Evolutionary conservation across 1,140 invertebrate genomes (phyloP).

Genomic region (Bombus ignitus): DNA sequence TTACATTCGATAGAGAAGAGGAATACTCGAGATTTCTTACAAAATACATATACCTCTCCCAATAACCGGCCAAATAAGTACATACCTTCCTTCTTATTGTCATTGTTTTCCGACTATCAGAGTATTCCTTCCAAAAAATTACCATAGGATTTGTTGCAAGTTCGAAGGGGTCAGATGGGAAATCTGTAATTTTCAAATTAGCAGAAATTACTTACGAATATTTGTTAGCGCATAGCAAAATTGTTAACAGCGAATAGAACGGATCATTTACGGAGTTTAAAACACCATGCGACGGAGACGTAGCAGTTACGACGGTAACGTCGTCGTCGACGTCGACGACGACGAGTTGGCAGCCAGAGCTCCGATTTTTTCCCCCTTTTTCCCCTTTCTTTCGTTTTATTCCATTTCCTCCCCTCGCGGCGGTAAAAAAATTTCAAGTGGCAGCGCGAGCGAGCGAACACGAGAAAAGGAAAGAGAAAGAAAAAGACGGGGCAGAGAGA

Average conservation of each 20-base stretch:
- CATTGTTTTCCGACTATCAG: neutral
- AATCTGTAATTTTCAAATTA: neutral
- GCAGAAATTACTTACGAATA: neutral
- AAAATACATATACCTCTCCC: neutral
- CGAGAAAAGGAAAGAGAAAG: conserved; percentile 47
- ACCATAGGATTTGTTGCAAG: rapidly evolving
- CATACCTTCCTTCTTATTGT: neutral
- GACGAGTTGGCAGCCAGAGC: conserved; percentile 56
- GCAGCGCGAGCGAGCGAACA: conserved; percentile 61
- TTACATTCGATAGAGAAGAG: neutral
- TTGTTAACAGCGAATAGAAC: neutral
- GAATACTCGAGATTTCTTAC: neutral
- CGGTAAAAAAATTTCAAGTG: conserved; percentile 72
- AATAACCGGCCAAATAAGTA: neutral
- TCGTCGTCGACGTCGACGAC: conserved; percentile 49
- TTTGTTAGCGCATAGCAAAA: neutral
- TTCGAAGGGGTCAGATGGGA: too few species aligned
- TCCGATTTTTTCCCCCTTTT: conserved; percentile 64
- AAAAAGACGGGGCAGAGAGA: conserved; percentile 41
- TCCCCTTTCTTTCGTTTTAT: conserved; percentile 69
- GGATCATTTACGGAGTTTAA: conserved; percentile 1
- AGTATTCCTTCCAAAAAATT: neutral
- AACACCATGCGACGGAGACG: conserved; percentile 6
- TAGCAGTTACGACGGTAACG: conserved; percentile 1
- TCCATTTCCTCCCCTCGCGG: conserved; percentile 69